phyloP scores from a whole-genome alignment of 2,797 vertebrate species.

The Mycteria americana region DNA sequence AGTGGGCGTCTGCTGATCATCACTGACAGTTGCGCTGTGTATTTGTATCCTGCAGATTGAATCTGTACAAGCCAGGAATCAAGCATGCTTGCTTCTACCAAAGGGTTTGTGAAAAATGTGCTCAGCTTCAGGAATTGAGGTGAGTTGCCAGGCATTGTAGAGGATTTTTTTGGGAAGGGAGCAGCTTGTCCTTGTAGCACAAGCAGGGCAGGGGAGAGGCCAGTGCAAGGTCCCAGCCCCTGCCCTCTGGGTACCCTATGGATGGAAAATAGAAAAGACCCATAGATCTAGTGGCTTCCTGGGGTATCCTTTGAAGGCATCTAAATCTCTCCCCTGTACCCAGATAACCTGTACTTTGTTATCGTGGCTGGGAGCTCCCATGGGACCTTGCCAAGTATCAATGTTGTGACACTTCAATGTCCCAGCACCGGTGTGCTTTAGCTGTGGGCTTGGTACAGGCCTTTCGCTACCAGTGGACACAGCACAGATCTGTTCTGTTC shows the following conservation, averaged over 20 bases:
- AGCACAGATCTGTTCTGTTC: not conserved
- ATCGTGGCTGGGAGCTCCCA: not conserved
- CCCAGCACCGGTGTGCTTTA: not conserved
- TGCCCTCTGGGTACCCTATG: not conserved
- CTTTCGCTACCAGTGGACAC: not conserved
- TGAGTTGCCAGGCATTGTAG: constrained; percentile 50
- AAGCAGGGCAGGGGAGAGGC: not conserved
- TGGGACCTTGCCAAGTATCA: not conserved
- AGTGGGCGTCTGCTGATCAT: not conserved
- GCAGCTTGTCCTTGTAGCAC: not conserved
- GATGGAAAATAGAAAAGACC: not conserved
- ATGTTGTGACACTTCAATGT: rapidly evolving
- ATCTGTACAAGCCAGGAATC: constrained; percentile 62
- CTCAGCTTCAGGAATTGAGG: constrained; percentile 79
- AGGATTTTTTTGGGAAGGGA: not conserved
- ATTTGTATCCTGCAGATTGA: constrained; percentile 65
- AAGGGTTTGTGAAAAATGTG: constrained; percentile 61
- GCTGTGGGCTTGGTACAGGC: not conserved
- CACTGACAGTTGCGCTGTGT: not conserved
- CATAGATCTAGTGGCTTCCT: not conserved
- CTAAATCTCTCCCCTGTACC: not conserved
- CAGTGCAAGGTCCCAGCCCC: not conserved
- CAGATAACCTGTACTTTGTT: not conserved
- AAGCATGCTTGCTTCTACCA: constrained; percentile 25
- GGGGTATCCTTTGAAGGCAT: not conserved